Conservation (phyloP, 2,797 vertebrate species). For the Astyanax mexicanus region DNA sequence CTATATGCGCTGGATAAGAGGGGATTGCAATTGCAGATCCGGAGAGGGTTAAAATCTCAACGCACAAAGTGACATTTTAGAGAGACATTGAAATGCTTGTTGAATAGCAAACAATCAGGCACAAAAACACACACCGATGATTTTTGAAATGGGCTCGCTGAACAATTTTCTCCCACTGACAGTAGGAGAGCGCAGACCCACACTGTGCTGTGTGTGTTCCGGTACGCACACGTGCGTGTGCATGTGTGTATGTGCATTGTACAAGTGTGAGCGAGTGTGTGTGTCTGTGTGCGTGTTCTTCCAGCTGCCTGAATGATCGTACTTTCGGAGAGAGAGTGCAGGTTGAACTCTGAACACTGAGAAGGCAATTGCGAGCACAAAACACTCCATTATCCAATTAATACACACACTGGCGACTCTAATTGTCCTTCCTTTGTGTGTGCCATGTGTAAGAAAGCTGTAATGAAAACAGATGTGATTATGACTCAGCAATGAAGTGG, state of each 20-base stretch:
- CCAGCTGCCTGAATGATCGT: slow-evolving; percentile 57
- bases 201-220: slow-evolving; percentile 25
- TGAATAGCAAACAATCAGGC: slow-evolving; percentile 63
- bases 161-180: slow-evolving; percentile 71
- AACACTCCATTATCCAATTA: slow-evolving; percentile 71
- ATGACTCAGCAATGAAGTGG: slow-evolving; percentile 65
- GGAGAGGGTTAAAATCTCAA: slow-evolving; percentile 53
- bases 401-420: slow-evolving; percentile 63
- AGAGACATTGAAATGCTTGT: slow-evolving; percentile 62
- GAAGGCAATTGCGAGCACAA: slow-evolving; percentile 62
- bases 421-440: slow-evolving; percentile 75
- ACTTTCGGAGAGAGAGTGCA: slow-evolving; percentile 56
- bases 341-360: slow-evolving; percentile 62
- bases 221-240: too few species aligned
- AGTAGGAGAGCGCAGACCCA: slow-evolving; percentile 41
- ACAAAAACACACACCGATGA: slow-evolving; percentile 63
- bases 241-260: slow-evolving; percentile 12
- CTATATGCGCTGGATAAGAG: slow-evolving; percentile 31
- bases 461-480: slow-evolving; percentile 74
- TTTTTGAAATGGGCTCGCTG: slow-evolving; percentile 65
- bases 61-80: slow-evolving; percentile 55
- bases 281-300: slow-evolving; percentile 32
- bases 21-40: slow-evolving; percentile 23
- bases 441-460: slow-evolving; percentile 70
- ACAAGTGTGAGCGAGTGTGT: neutral